Base-by-base conservation (phyloP, 2,888 invertebrate genomes). In the Teinopalpus imperialis region DNA sequence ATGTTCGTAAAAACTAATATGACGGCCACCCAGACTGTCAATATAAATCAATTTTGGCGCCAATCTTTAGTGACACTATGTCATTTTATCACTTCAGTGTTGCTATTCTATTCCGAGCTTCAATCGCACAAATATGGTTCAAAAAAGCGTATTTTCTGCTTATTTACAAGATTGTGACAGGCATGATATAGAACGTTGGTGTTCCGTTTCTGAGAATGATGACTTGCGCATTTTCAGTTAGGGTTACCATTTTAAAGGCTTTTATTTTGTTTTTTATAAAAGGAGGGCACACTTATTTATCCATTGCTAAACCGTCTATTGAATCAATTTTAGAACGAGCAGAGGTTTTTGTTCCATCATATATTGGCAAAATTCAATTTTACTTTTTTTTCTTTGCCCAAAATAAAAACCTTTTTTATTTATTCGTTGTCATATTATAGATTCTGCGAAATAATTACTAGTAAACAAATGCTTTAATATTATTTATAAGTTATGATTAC, bases 1-100 rank as follows among this genome's bases (percentile, higher is more conserved):
- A 10, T 5, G 12, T 20, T 21, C 4, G 9, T 34, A 16, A 37
- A 43, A 41, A 43, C 49, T 70, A 70, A 52, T 71, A n/a, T 70
- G 57, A 60, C 59, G 79, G 69, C 86, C 87, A 85, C 87, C 82
- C 82, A 81, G 62, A 49, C 59, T 67, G 67, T 80, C 79, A 81
- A 77, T 78, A 71, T 71, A 68, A 70, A 71, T 82, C 71, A 77
- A 76, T 80, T 86, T 83, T 83, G 76, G 83, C 85, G 82, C 83
- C 81, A 69, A 80, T n/a, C 64, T 55, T 23, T 40, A 49, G 43
- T 31, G 37, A 45, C 34, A 49, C 35, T 36, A n/a, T n/a, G n/a
- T n/a, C n/a, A n/a, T n/a, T n/a, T n/a, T n/a, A n/a, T n/a, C n/a
- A 54, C 39, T 53, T 30, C 29, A 30, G 16, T 20, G 35, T 14